Base-by-base conservation (phyloP, 92 coral and sea anemone genomes). In the Parazoanthus swiftii region DNA sequence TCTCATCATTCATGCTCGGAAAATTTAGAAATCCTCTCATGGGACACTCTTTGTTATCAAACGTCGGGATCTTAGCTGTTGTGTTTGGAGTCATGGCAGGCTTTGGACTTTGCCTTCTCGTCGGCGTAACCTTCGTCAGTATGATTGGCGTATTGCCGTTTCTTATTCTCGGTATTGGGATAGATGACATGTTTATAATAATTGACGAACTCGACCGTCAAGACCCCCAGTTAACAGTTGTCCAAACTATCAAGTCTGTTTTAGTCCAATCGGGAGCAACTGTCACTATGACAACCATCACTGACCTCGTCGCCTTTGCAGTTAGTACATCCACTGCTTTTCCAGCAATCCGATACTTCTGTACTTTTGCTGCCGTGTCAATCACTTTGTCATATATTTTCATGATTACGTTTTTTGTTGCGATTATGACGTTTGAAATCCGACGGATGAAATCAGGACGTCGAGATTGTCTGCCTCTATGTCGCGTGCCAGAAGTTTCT, bases 271-370 rank as follows among this genome's bases (percentile, higher is more conserved):
- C 96, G 51, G 98, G 98, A n/a, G 93, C 96, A 65, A 91, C 95
- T 42, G 88, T 95, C 56, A 95, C 98, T 91, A 95, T 95, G 98
- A 95, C 98, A 79, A 95, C 97, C 33, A 29, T 90, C 6, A 95
- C 98, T 4, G 95, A 95, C 76, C 92, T 95, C 66, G 97, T 95
- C 0, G 95, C 98, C 35, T 95, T 95, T 50, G 97, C 92, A 10
- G 97, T 95, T 26, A 94, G 98, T 59, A 94, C 95, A 13, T 94
- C 94, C 50, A 92, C 98, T 2, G 65, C 89, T 18, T 93, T 95
- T 81, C 95, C 95, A 4, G 92, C 96, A 5, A 91, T 94, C 51
- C 92, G 91, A 56, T 90, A 86, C 44, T 94, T 94, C 71, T 94
- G 97, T 65, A 81, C 86, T 58, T 92, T 92, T 92, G 95, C 97